Evolutionary conservation across 2,888 invertebrate genomes (phyloP).

Genomic region (Seladonia tumulorum): DNA sequence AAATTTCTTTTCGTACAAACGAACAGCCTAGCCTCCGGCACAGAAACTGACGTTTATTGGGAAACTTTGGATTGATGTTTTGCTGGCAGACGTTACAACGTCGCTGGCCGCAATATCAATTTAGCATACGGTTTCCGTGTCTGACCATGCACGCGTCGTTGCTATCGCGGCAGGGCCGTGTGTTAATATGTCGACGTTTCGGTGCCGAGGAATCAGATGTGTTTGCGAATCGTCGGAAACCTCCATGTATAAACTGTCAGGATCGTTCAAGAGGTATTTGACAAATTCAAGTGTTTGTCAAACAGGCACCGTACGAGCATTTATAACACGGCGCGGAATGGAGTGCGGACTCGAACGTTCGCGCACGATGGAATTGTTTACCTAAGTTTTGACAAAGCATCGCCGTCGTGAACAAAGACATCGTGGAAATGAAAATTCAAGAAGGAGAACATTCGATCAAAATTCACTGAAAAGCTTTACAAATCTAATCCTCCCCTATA

Average conservation of each 20-base stretch:
- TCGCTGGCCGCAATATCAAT: conserved; percentile 51
- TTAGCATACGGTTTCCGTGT: conserved; percentile 26
- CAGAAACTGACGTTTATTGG: conserved; percentile 48
- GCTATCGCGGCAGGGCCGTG: conserved; percentile 9
- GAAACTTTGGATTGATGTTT: conserved; percentile 58
- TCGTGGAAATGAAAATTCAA: neutral
- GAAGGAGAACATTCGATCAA: too few species aligned
- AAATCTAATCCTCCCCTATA: too few species aligned
- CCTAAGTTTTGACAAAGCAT: neutral
- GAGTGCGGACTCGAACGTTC: neutral
- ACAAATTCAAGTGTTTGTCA: neutral
- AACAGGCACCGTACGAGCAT: neutral
- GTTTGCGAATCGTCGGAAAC: neutral
- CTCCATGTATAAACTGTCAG: neutral
- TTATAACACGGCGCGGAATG: neutral
- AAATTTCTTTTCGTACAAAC: conserved; percentile 40
- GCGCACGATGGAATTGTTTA: neutral
- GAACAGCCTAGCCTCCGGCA: neutral
- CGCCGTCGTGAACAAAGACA: neutral
- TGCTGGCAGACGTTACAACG: conserved; percentile 30
- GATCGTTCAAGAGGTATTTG: neutral
- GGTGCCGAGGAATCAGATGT: neutral
- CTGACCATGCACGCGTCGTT: conserved; percentile 24
- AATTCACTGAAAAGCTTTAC: too few species aligned
- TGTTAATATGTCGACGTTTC: conserved; percentile 28